Base-by-base conservation (phyloP, 2,113 vertebrate species). In the Thoracochromis brauschi region DNA sequence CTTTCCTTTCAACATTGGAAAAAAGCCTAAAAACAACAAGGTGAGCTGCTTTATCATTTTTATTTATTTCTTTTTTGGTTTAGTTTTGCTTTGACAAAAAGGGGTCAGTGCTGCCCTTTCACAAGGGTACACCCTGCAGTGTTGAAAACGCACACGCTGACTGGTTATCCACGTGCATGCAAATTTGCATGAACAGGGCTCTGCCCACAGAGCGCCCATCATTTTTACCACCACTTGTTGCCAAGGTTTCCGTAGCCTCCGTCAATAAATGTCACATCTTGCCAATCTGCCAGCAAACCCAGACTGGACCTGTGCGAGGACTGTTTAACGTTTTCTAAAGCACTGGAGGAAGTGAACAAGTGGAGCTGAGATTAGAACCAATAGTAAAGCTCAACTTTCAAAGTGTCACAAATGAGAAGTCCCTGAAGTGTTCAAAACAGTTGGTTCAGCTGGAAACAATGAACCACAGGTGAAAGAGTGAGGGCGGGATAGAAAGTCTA, bases 361-460 rank as follows among this genome's bases (percentile, higher is more conserved):
- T 8, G 71, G 71, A 78, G 71, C 42, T 49, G 71, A 5, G 71
- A 78, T 49, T 78, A 19, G 9, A 47, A 47, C 4, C 14, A 17
- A 1, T 45, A 1, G 8, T 5, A 26, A 11, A 26, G 13, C 40
- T 45, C 40, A 0, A 17, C 38, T 29, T 73, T 73, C 13, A 9
- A 73, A 73, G 68, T 26, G 40, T 45, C 21, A 73, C 68, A 73
- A 73, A 45, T 73, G 40, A 73, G 68, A 71, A 75, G 68, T 45
- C 21, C 0, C 5, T 42, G 35, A 71, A 21, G 8, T 71, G 65
- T 26, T 73, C 3, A 40, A 40, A 68, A 21, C 33, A 5, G 33
- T 21, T 1, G n/a, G 35, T 71, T 42, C 65, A 16, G 65, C 1
- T 1, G 65, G 38, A 71, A 71, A 71, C 65, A 71, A 42, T 16